Evolutionary conservation across 2,797 vertebrate genomes (phyloP).

Genomic region (Oreortyx pictus): DNA sequence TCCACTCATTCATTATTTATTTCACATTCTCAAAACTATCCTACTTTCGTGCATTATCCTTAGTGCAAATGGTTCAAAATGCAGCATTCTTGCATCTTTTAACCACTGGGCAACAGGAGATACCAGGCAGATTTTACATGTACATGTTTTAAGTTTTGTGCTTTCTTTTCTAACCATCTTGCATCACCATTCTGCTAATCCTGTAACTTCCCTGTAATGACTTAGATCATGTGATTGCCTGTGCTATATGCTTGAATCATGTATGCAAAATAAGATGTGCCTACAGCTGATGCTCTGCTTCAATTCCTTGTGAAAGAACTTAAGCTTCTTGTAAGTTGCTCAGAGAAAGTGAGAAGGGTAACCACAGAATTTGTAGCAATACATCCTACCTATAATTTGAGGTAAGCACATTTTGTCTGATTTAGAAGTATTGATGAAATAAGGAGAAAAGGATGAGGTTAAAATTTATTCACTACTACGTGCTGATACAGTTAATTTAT

Average conservation of each 20-base stretch:
- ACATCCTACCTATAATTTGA: not conserved
- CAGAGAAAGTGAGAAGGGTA: not conserved
- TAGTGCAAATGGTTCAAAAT: not conserved
- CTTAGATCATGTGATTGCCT: not conserved
- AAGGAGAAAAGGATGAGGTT: not conserved
- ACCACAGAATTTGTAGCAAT: not conserved
- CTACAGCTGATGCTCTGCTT: not conserved
- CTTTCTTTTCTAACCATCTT: not conserved
- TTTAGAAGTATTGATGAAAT: not conserved
- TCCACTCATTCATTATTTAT: not conserved
- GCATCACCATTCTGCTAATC: not conserved
- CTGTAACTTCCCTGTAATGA: not conserved
- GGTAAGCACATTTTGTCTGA: not conserved
- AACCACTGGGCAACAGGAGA: not conserved
- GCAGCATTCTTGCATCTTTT: not conserved
- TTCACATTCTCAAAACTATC: not conserved
- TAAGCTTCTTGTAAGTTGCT: not conserved
- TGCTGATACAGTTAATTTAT: not conserved
- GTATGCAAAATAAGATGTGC: not conserved
- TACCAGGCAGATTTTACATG: not conserved
- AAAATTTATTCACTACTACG: not conserved
- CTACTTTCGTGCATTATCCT: not conserved
- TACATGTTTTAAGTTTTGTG: not conserved
- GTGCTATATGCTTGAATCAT: not conserved
- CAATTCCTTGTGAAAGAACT: not conserved